phyloP scores from a whole-genome alignment of 2,888 invertebrate species.

The Sacculina carcini region DNA sequence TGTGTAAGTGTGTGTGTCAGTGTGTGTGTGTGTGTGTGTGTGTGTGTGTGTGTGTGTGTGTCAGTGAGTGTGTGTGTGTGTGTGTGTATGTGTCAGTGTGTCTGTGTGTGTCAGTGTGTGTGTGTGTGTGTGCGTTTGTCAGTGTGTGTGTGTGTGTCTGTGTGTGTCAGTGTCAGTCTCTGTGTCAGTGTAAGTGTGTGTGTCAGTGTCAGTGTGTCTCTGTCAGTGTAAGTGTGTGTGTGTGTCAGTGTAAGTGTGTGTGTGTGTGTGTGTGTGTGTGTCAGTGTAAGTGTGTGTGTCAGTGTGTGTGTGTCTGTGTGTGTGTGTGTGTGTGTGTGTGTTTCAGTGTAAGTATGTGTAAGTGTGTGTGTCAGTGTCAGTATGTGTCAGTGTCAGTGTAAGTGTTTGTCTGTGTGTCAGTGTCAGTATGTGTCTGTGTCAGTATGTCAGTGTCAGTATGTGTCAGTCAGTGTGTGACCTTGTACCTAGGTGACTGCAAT shows the following conservation, averaged over 20 bases:
- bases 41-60: conserved; percentile 4
- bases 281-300: background rate
- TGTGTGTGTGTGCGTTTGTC: background rate
- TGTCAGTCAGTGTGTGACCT: too few relatives aligned
- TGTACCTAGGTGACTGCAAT: too few relatives aligned
- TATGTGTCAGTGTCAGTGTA: too few relatives aligned
- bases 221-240: too few relatives aligned
- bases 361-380: too few relatives aligned
- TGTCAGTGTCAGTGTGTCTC: background rate
- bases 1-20: conserved; percentile 4
- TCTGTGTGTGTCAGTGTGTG: conserved; percentile 4
- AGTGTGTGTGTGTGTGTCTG: background rate
- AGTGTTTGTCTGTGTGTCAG: too few relatives aligned
- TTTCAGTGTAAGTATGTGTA: too few relatives aligned
- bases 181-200: background rate
- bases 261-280: too few relatives aligned
- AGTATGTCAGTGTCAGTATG: too few relatives aligned
- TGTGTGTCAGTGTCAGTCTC: background rate
- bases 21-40: conserved; percentile 4
- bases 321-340: too few relatives aligned
- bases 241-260: too few relatives aligned
- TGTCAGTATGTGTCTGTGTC: too few relatives aligned
- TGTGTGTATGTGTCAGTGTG: conserved; percentile 8
- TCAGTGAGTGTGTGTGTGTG: conserved; percentile 5
- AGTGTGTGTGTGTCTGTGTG: background rate